phyloP scores from a whole-genome alignment of 2,113 vertebrate genomes.

The Charadrius vociferus region DNA sequence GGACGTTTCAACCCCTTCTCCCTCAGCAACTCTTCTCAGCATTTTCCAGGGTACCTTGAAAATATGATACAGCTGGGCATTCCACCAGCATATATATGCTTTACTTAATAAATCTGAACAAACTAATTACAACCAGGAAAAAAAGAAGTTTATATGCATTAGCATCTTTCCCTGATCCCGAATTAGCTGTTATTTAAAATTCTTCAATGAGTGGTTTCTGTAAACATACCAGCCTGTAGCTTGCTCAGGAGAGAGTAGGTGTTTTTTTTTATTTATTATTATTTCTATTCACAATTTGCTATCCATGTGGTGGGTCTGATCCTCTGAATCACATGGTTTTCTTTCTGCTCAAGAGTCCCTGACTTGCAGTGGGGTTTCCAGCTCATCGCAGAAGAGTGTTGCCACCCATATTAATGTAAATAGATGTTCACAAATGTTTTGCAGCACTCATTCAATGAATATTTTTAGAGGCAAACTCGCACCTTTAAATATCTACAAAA shows the following conservation, averaged over 20 bases:
- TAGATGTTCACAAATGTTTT: neutral
- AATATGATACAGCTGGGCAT: neutral
- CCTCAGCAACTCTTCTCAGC: neutral
- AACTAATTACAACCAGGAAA: neutral
- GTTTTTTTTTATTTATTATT: neutral
- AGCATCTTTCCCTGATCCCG: neutral
- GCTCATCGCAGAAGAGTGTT: neutral
- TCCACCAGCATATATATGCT: neutral
- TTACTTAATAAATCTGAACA: neutral
- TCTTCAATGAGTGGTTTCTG: neutral
- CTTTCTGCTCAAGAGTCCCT: neutral
- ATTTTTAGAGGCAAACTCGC: neutral
- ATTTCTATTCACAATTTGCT: neutral
- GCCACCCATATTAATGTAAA: neutral
- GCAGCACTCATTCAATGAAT: neutral
- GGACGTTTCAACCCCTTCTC: neutral
- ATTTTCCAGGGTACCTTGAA: neutral
- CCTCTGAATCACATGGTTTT: neutral
- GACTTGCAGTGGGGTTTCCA: neutral
- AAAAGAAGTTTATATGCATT: neutral
- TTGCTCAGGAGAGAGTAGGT: neutral
- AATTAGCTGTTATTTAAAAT: neutral
- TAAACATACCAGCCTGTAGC: neutral
- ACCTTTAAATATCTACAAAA: neutral
- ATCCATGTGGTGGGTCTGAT: neutral